A percentile compares a stretch with the other conserved stretches of the same genome.
Conservation (phyloP, 2,797 vertebrate genomes). For the Hyperoplus immaculatus region DNA sequence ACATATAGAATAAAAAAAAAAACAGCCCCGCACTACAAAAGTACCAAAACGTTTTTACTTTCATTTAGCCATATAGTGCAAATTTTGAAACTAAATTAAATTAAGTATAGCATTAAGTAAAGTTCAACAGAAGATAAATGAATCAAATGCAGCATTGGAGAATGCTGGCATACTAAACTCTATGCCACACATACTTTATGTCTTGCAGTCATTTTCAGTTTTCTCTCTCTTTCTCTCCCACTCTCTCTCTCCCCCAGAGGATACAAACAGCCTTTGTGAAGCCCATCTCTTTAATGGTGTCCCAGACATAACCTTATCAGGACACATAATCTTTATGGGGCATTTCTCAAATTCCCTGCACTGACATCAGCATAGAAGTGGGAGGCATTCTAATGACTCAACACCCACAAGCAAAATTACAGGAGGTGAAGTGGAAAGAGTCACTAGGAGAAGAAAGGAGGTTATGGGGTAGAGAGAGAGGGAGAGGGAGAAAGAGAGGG, state of each 20-base stretch:
- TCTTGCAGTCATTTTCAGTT: constrained; percentile 28
- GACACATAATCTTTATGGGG: constrained; percentile 82
- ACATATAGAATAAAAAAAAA: neutral
- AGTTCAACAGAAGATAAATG: neutral
- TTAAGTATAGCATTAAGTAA: neutral
- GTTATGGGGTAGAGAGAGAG: constrained; percentile 58
- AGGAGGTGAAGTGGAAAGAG: constrained; percentile 72
- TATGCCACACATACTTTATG: constrained; percentile 5
- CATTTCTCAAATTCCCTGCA: constrained; percentile 85
- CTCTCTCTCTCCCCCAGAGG: constrained; percentile 38
- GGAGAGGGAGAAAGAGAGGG: neutral
- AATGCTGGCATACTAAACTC: neutral
- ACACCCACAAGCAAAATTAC: constrained; percentile 81
- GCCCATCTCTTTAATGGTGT: constrained; percentile 76
- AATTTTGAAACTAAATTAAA: neutral
- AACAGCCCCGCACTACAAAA: neutral
- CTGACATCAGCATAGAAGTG: constrained; percentile 78
- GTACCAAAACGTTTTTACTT: constrained; percentile 1
- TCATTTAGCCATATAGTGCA: no score
- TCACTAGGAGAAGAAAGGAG: constrained; percentile 67
- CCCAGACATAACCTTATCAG: constrained; percentile 83
- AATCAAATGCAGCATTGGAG: neutral
- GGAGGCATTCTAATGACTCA: constrained; percentile 77
- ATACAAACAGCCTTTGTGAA: constrained; percentile 82
- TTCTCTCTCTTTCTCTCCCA: constrained; percentile 16